Conservation (phyloP, 2,888 invertebrate species). For the Mythimna albipuncta region DNA sequence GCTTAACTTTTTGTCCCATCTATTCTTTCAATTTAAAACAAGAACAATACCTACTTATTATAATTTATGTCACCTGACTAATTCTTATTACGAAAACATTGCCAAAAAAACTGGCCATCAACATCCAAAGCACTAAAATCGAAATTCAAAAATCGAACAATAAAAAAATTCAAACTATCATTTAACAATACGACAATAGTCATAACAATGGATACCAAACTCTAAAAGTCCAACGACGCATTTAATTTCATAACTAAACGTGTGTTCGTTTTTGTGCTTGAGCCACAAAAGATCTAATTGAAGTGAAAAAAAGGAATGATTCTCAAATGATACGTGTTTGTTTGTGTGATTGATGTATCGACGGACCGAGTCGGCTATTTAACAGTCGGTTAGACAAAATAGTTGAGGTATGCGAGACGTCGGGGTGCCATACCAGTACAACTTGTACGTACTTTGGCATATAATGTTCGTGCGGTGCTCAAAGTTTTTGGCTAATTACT, state of each 20-base stretch:
- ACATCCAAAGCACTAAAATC: conserved; percentile 1
- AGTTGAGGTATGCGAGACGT: conserved; percentile 81
- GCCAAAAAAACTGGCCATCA: conserved; percentile 11
- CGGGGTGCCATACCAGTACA: conserved; percentile 81
- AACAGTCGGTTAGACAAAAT: conserved; percentile 90
- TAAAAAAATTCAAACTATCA: conserved; percentile 69
- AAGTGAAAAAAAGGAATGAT: conserved; percentile 84
- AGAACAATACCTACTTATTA: background rate
- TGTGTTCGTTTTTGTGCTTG: conserved; percentile 80
- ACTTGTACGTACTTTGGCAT: conserved; percentile 75
- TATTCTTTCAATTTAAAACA: background rate
- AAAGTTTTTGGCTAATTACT: conserved; percentile 70
- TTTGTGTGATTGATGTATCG: conserved; percentile 90
- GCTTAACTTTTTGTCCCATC: background rate
- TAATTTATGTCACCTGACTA: conserved; percentile 4
- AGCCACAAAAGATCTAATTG: conserved; percentile 89
- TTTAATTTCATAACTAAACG: conserved; percentile 84
- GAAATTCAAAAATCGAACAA: conserved; percentile 39
- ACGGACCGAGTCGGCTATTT: conserved; percentile 87
- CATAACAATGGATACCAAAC: conserved; percentile 64
- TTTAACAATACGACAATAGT: conserved; percentile 72
- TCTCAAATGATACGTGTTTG: conserved; percentile 82
- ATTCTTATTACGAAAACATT: background rate
- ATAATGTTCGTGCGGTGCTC: conserved; percentile 70
- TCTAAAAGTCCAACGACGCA: conserved; percentile 82